Percentiles rank a stretch among this genome's conserved stretches.
phyloP scores from a whole-genome alignment of 2,113 vertebrate species.

The Shinisaurus crocodilurus region DNA sequence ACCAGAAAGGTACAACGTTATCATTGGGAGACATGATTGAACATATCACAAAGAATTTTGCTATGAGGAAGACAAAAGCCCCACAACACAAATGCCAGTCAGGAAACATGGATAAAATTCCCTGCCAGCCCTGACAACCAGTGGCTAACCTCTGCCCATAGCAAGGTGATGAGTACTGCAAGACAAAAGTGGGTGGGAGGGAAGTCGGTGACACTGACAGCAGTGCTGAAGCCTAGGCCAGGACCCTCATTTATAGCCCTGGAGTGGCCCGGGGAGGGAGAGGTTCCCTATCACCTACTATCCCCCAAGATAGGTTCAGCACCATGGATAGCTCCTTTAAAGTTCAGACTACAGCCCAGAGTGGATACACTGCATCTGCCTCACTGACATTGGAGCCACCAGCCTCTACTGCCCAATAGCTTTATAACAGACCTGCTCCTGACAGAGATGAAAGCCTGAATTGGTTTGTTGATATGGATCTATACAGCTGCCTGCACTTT shows the following conservation, averaged over 20 bases:
- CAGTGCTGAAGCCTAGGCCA: not conserved
- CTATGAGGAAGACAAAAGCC: not conserved
- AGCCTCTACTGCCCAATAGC: too few species aligned
- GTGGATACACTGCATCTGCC: too few species aligned
- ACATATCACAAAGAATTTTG: not conserved
- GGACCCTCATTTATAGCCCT: not conserved
- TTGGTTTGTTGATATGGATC: too few species aligned
- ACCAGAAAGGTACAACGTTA: not conserved
- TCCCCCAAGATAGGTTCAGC: too few species aligned
- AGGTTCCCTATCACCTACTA: too few species aligned
- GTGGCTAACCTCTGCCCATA: not conserved
- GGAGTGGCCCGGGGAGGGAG: not conserved
- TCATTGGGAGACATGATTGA: not conserved
- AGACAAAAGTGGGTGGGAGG: not conserved
- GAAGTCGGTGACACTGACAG: not conserved
- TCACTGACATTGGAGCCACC: too few species aligned
- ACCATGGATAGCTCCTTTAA: too few species aligned
- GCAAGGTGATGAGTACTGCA: not conserved
- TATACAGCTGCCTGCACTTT: too few species aligned
- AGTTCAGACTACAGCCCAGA: too few species aligned
- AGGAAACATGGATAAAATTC: not conserved
- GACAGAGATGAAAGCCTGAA: too few species aligned
- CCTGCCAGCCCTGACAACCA: not conserved
- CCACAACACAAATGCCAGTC: not conserved
- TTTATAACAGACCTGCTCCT: too few species aligned